Evolutionary conservation across 1,140 invertebrate genomes (phyloP), one percentile per base, ranked within the genome.

Genomic region (Cotesia chilonis): DNA sequence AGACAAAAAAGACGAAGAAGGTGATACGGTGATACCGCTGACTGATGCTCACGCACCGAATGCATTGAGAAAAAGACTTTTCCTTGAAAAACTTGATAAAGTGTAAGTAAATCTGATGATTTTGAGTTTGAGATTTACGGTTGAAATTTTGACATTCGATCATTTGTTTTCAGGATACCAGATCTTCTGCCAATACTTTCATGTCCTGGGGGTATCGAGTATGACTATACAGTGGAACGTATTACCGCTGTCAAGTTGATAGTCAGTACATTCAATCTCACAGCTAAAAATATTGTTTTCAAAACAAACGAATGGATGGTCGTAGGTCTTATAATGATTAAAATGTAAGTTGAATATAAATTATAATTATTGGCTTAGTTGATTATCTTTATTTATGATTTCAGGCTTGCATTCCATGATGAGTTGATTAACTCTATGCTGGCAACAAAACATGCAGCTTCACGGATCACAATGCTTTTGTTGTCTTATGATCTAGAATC

Each of bases 281-380:
- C 84, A 17, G 80, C 88, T 47, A 75, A 78, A 63, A 89, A 88
- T 76, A 85, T 89, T 65, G 78, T 82, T n/a, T 83, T 88, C 54
- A 85, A 84, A 77, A 84, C 82, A 51, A 75, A 80, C 5, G 87
- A 89, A 75, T 87, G 85, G 84, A 87, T 81, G 77, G 77, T 89
- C 4, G 80, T 88, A 37, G 82, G 82, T 52, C 77, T 89, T 0
- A 72, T 88, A 17, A 79, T 88, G 4, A 83, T 88, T 12, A 87
- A 86, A 80, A 79, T 88, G 87, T 88, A 81, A 83, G 85, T 81
- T 12, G 20, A 59, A 72, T 57, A 59, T 71, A 55, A 54, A 63
- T 51, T 35, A 68, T 12, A 74, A 65, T 37, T 38, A 68, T 28
- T 0, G 68, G 70, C 17, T 77, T 52, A 41, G 36, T 14, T 35